Evolutionary conservation across 2,888 invertebrate genomes (phyloP).

Genomic region (Synergus itoensis): DNA sequence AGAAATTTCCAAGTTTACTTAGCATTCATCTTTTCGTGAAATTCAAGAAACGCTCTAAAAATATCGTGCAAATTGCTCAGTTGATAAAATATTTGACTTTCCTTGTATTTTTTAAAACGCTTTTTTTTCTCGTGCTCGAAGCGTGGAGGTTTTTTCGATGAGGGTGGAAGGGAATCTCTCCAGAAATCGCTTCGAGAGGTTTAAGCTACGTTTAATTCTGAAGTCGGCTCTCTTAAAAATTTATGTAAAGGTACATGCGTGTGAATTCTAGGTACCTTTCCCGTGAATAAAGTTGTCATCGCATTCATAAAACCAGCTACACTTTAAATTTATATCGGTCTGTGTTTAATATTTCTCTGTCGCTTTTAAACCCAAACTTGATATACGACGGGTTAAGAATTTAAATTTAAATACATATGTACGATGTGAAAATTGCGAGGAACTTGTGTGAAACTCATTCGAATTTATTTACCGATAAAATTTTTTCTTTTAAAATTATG

Average conservation of each 20-base stretch:
- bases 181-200: slow-evolving; percentile 27
- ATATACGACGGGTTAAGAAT: not conserved
- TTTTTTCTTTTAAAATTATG: not conserved
- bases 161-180: slow-evolving; percentile 4
- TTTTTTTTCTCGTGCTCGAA: not conserved
- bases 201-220: slow-evolving; percentile 34
- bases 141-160: not conserved
- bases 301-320: slow-evolving; percentile 23
- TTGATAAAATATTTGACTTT: not conserved
- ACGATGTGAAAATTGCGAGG: not conserved
- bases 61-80: not conserved
- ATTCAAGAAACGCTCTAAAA: not conserved
- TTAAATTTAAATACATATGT: not conserved
- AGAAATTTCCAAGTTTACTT: not conserved
- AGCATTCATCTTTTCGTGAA: not conserved
- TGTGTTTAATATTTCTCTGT: slow-evolving; percentile 28
- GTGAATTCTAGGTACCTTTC: slow-evolving; percentile 13
- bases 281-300: slow-evolving; percentile 33
- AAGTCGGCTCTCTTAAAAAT: slow-evolving; percentile 18
- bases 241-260: slow-evolving; percentile 33
- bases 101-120: not conserved
- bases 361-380: not conserved
- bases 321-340: slow-evolving; percentile 31
- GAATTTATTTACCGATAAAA: not conserved
- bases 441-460: not conserved